Percentiles rank a stretch among this genome's conserved stretches.
phyloP scores from a whole-genome alignment of 2,113 vertebrate species.

The Dromaius novaehollandiae region DNA sequence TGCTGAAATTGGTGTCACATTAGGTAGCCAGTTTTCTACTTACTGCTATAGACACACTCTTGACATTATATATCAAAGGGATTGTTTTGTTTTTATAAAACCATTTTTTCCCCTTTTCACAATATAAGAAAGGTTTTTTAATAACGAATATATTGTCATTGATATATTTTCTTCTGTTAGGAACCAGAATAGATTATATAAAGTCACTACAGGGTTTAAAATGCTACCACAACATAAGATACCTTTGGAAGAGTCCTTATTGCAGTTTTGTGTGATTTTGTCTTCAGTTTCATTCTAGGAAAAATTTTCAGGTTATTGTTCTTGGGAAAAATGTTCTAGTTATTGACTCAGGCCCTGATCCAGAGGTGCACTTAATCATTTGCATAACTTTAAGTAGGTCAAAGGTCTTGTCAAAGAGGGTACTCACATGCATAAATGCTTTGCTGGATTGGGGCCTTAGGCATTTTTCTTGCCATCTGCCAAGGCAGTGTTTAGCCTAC shows the following conservation, averaged over 20 bases:
- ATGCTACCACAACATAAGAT: not conserved
- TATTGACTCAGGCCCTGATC: not conserved
- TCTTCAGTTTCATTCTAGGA: not conserved
- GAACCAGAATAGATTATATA: not conserved
- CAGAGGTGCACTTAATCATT: not conserved
- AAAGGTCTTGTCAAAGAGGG: not conserved
- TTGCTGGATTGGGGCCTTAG: not conserved
- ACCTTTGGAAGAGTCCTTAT: not conserved
- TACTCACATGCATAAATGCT: not conserved
- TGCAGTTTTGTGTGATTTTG: not conserved
- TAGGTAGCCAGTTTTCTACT: constrained; percentile 11
- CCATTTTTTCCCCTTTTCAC: not conserved
- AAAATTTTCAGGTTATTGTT: not conserved
- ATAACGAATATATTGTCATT: not conserved
- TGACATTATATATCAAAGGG: not conserved
- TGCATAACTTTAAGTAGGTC: not conserved
- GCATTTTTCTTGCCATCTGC: not conserved
- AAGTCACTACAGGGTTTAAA: not conserved
- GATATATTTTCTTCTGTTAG: not conserved
- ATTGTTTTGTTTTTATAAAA: not conserved
- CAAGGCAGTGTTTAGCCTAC: not conserved
- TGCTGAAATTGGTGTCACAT: not conserved
- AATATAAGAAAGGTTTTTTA: not conserved
- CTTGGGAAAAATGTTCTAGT: not conserved
- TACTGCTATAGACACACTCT: not conserved